Evolutionary conservation across 2,888 invertebrate genomes (phyloP), one percentile per base, ranked within the genome.

Genomic region (Hylaea fasciaria): DNA sequence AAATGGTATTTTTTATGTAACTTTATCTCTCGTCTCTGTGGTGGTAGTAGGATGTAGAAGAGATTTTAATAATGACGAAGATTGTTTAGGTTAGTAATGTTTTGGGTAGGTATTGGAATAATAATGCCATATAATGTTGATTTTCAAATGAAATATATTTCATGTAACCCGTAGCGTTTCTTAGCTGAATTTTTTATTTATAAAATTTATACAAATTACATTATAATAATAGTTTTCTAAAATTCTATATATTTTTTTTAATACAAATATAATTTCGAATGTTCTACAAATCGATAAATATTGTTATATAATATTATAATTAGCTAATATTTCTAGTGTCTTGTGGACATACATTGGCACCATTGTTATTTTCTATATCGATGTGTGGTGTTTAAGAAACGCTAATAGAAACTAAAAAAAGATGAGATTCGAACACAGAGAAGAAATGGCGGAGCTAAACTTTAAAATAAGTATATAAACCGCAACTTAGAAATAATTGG

Each of bases 111-210:
- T 49, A 61, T 2, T 47, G 3, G 53, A 75, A 72, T 69, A 64
- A 79, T 84, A 83, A 81, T 71, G 60, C 80, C 65, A 53, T 37
- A 51, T 53, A 74, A n/a, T n/a, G n/a, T n/a, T n/a, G 76, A 80
- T 85, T 89, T 89, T 89, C 77, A 82, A 86, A 86, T 89, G 86
- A 86, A 85, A 86, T 91, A 91, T 92, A 91, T 90, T 91, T 91
- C 86, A 83, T 86, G 83, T 89, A 91, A 92, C 91, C 91, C 92
- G 91, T 92, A 92, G 92, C 91, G 91, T 91, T 91, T 92, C 90
- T 90, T 89, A 89, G 89, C 86, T 87, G 88, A 81, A 7, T 85
- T 87, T 86, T 87, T 85, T 82, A 89, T 85, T 86, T 82, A 87
- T 86, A 68, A 69, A 65, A 58, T 66, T 62, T 65, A 69, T 66